Percentiles rank a stretch among this genome's conserved stretches.
Conservation (phyloP, 2,113 vertebrate species). For the Ornithorhynchus anatinus region DNA sequence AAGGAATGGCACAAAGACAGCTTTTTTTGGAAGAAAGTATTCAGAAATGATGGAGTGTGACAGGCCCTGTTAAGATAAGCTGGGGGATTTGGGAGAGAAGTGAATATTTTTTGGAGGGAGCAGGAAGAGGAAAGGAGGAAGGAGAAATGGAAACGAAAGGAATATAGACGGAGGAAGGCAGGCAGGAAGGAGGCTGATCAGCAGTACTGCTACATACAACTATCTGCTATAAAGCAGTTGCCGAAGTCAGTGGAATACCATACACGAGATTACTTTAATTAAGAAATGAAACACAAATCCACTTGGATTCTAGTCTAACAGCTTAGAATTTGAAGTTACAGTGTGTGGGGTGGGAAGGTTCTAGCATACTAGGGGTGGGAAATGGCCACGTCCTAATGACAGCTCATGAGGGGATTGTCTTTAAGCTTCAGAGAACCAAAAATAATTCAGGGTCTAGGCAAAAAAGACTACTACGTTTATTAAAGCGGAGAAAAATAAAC, state of each 20-base stretch:
- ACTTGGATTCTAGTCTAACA: background rate
- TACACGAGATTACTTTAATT: background rate
- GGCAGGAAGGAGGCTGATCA: background rate
- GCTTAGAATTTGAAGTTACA: background rate
- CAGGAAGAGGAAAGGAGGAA: too few species aligned
- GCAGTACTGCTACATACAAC: background rate
- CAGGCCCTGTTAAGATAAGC: too few species aligned
- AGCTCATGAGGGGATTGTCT: background rate
- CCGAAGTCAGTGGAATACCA: background rate
- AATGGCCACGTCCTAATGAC: background rate
- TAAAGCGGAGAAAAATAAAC: conserved; percentile 7
- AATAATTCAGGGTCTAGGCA: background rate
- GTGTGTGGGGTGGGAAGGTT: background rate
- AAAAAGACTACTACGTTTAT: background rate
- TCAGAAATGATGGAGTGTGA: too few species aligned
- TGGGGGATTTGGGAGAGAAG: too few species aligned
- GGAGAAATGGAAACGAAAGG: background rate
- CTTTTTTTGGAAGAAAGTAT: too few species aligned
- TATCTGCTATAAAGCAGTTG: background rate
- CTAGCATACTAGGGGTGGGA: background rate
- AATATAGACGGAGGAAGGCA: background rate
- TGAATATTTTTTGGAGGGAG: too few species aligned
- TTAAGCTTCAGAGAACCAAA: background rate
- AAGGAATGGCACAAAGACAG: too few species aligned
- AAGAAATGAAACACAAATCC: background rate